Conservation (phyloP, 2,888 invertebrate genomes). For the Poecilus cupreus region DNA sequence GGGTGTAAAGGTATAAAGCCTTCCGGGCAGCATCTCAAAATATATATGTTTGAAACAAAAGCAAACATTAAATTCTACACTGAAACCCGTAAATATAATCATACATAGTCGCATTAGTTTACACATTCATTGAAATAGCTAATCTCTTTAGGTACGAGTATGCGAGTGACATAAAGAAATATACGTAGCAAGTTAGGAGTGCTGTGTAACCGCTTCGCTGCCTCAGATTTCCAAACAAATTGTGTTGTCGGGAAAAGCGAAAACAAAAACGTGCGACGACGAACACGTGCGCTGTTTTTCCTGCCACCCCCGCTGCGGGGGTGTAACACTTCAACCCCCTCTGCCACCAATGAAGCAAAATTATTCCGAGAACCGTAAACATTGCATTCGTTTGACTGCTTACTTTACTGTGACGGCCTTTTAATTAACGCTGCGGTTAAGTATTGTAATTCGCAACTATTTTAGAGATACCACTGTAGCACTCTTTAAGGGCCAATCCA, state of each 20-base stretch:
- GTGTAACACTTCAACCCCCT: not conserved
- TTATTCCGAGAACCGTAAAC: conserved; percentile 35
- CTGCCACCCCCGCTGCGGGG: not conserved
- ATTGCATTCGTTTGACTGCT: conserved; percentile 30
- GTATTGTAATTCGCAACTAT: conserved; percentile 28
- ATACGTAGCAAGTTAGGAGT: conserved; percentile 18
- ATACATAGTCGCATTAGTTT: no score
- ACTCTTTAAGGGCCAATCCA: no score
- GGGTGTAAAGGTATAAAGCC: no score
- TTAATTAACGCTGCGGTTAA: conserved; percentile 36
- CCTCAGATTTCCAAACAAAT: conserved; percentile 52
- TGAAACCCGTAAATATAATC: no score
- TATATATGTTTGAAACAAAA: no score
- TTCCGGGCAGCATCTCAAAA: no score
- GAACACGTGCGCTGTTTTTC: conserved; percentile 46
- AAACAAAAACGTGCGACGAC: conserved; percentile 51
- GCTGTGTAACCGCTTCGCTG: conserved; percentile 28
- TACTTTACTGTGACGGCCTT: conserved; percentile 31
- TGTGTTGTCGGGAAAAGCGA: conserved; percentile 37
- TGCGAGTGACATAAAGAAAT: conserved; percentile 13
- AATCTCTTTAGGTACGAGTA: not conserved
- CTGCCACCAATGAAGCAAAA: not conserved
- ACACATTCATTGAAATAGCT: not conserved
- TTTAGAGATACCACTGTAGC: no score
- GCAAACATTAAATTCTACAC: no score